Evolutionary conservation across 2,797 vertebrate species (phyloP), one percentile per base, ranked within the genome.

Genomic region (Synaphobranchus kaupii): DNA sequence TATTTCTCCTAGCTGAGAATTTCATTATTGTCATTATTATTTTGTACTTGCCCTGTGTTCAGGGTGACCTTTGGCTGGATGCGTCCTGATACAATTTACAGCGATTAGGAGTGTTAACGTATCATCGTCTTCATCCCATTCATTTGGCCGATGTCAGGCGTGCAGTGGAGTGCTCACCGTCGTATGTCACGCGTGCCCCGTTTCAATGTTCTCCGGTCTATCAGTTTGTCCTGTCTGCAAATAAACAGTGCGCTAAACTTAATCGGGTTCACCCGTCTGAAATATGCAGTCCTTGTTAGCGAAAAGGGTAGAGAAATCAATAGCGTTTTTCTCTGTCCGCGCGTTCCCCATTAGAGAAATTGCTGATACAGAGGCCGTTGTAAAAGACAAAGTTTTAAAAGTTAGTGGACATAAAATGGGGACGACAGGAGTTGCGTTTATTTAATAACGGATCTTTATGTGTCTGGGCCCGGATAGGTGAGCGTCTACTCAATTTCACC

Each of bases 51-150:
- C 20, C 17, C 73, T 0, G 28, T 76, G 31, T 76, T 7, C 15
- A 17, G 31, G 31, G 34, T 76, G 73, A 17, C 31, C 15, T 76
- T 34, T 34, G 2, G 13, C 68, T 71, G 68, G 68, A 71, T 71
- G 31, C 10, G 28, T 71, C 0, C 68, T 12, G 31, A 76, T 44
- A 20, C 34, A 71, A 31, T 71, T 71, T n/a, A 76, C 31, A 44
- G 10, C 17, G 44, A 44, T 13, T 0, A 71, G 7, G 22, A n/a
- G 66, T n/a, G 87, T 93, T 89, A 93, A 89, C 88, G 84, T 85
- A 54, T 93, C 95, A 92, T 91, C 87, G 90, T 90, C 89, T 47
- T 85, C n/a, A 20, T 78, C 81, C 31, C 73, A 48, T 84, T 87
- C 31, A 31, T 80, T 60, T 87, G 31, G 52, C 7, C 7, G 13